A percentile compares a stretch with the other conserved stretches of the same genome.
These are phyloP conservation scores for Brachionichthys hirsutus DNA, from an alignment of 2,113 vertebrate genomes.

Conservation along the genomic window DNA sequence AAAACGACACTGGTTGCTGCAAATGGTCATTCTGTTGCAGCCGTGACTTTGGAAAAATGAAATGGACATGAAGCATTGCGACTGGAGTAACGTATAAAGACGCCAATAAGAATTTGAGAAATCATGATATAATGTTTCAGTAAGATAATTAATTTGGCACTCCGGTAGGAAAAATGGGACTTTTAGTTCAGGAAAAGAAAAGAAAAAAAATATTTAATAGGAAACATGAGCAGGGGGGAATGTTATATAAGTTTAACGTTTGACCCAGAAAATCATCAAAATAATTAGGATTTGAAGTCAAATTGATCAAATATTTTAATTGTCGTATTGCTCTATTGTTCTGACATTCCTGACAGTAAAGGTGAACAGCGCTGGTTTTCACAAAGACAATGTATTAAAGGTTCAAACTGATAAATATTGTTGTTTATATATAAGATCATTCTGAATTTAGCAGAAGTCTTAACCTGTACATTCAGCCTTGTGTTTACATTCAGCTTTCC, in stretches of 20 bases:
- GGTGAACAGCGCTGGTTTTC: neutral
- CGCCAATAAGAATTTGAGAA: no score
- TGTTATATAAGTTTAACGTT: constrained; percentile 28
- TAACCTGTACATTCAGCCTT: no score
- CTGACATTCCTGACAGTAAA: constrained; percentile 2
- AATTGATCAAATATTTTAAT: constrained; percentile 1
- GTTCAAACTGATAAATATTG: no score
- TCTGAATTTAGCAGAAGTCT: no score
- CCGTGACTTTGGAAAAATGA: no score
- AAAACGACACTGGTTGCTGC: constrained; percentile 19
- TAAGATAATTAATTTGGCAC: neutral
- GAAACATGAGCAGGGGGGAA: constrained; percentile 11
- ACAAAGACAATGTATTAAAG: no score
- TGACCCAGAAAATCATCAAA: neutral
- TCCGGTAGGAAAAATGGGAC: constrained; percentile 51
- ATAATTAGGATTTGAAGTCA: neutral
- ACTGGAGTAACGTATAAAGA: no score
- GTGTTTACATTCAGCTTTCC: no score
- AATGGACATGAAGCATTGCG: no score
- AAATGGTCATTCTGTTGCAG: no score
- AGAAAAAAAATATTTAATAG: constrained; percentile 8
- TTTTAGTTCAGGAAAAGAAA: constrained; percentile 32
- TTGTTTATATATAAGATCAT: no score
- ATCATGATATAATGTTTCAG: no score
- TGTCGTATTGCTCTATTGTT: constrained; percentile 9